These are phyloP conservation scores for Netelia fuscicornis DNA, from an alignment of 2,888 invertebrate species.

Conservation along the genomic window DNA sequence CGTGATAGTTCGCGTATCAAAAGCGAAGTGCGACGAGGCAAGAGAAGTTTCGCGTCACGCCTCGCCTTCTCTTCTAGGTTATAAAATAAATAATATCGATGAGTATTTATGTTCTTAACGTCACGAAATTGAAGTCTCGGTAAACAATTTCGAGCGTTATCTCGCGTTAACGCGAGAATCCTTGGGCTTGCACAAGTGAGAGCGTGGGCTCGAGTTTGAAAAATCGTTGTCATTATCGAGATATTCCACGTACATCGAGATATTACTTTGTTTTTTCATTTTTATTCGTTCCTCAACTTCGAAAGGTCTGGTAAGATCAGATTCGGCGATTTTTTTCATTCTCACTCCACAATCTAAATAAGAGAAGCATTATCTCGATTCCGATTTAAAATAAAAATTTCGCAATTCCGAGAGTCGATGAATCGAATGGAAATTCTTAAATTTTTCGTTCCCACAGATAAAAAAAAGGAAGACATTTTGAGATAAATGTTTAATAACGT, in stretches of 20 bases:
- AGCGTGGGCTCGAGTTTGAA: background rate
- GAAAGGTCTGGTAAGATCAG: too few species aligned
- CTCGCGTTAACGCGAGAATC: background rate
- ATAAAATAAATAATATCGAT: background rate
- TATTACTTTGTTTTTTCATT: slow-evolving; percentile 7
- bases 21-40: slow-evolving; percentile 6
- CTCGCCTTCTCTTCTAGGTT: background rate
- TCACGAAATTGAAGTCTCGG: slow-evolving; percentile 7
- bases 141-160: slow-evolving; percentile 11
- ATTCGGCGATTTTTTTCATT: too few species aligned
- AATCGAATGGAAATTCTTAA: too few species aligned
- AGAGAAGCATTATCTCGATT: too few species aligned
- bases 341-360: too few species aligned
- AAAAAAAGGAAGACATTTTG: too few species aligned
- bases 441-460: too few species aligned
- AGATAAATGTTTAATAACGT: too few species aligned
- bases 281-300: slow-evolving; percentile 3
- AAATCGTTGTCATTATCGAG: too few species aligned
- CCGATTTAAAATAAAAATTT: too few species aligned
- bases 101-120: background rate
- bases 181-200: background rate
- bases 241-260: too few species aligned
- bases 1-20: slow-evolving; percentile 7
- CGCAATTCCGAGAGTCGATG: too few species aligned
- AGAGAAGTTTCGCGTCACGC: background rate